Evolutionary conservation across 2,888 invertebrate genomes (phyloP), one percentile per base, ranked within the genome.

Genomic region (Hermaeophaga mercurialis): DNA sequence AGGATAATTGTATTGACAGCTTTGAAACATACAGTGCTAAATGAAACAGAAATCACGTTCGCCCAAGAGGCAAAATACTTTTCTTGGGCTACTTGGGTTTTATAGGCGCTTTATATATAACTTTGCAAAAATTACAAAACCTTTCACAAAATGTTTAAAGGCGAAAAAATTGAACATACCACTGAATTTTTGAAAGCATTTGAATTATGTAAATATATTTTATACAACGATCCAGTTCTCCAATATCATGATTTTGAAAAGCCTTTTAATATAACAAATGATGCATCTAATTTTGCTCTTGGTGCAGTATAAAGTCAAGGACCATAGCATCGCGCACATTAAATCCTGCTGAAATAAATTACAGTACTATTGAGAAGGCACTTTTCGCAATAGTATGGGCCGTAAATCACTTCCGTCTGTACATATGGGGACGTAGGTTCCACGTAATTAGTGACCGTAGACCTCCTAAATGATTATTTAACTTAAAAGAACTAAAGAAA

Each of bases 301-400:
- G 62, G 64, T 12, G 54, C 60, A 1, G 43, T 64, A 1, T 45
- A 63, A 36, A 54, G 43, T 8, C 61, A 64, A 56, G 61, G 56
- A 0, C 18, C 19, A 8, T n/a, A n/a, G n/a, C n/a, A n/a, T n/a
- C n/a, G n/a, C n/a, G n/a, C n/a, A n/a, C n/a, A n/a, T n/a, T n/a
- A n/a, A n/a, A n/a, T n/a, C n/a, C n/a, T n/a, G n/a, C n/a, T n/a
- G n/a, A n/a, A n/a, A n/a, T n/a, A n/a, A n/a, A n/a, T n/a, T n/a
- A n/a, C n/a, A n/a, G n/a, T n/a, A n/a, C n/a, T n/a, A n/a, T n/a
- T n/a, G n/a, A n/a, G n/a, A n/a, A n/a, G n/a, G n/a, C n/a, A n/a
- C n/a, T n/a, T n/a, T n/a, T n/a, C n/a, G n/a, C 26, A 1, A 44
- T 44, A 5, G 44, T 44, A 9, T 19, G n/a, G 5, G 44, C 24